Evolutionary conservation across 2,797 vertebrate species (phyloP).

Genomic region (Phataginus tetradactyla): DNA sequence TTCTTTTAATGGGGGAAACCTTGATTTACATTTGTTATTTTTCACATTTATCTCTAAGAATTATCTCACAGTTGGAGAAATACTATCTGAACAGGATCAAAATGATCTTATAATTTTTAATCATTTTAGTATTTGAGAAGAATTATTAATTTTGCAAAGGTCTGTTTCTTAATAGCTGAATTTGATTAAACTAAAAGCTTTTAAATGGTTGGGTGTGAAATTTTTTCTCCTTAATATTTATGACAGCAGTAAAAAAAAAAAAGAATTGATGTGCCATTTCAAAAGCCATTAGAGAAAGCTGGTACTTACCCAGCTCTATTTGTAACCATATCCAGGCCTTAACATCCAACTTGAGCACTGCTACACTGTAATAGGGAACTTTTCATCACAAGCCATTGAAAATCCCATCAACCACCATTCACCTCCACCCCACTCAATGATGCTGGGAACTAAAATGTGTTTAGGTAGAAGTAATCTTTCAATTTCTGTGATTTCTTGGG

Average conservation of each 20-base stretch:
- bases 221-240: background rate
- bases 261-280: background rate
- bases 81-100: background rate
- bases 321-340: background rate
- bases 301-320: rapidly evolving
- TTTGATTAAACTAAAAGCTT: slow-evolving; percentile 32
- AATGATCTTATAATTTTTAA: background rate
- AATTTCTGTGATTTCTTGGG: slow-evolving; percentile 74
- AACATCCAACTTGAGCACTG: background rate
- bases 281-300: background rate
- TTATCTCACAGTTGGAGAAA: background rate
- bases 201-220: background rate
- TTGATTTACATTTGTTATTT: background rate
- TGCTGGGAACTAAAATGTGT: slow-evolving; percentile 57
- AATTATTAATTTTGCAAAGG: background rate
- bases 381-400: background rate
- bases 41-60: background rate
- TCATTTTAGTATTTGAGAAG: slow-evolving; percentile 2
- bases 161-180: background rate
- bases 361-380: background rate
- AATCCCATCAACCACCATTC: background rate
- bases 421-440: background rate
- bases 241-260: background rate
- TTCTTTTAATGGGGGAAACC: background rate
- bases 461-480: background rate